Evolutionary conservation across 2,113 vertebrate genomes (phyloP).

Genomic region (Lonchura striata): DNA sequence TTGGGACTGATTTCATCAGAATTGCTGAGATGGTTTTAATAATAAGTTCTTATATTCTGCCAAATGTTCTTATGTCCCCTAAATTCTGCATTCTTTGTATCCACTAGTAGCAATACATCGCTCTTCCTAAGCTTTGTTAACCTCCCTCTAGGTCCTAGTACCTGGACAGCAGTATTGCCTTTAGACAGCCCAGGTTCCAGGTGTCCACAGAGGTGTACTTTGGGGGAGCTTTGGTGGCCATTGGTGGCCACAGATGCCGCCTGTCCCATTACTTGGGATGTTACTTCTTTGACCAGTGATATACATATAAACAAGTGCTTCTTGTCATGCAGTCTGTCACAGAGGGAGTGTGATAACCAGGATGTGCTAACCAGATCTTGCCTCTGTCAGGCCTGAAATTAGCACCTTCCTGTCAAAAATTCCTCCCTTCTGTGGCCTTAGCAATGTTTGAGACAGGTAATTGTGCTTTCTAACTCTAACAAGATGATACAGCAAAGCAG

Average conservation of each 20-base stretch:
- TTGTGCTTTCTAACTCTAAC: neutral
- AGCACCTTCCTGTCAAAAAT: neutral
- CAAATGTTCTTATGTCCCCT: neutral
- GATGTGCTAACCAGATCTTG: neutral
- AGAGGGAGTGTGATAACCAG: neutral
- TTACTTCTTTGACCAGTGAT: accelerated
- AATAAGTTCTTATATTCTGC: neutral
- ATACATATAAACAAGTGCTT: neutral
- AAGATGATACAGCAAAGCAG: neutral
- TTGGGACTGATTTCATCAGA: neutral
- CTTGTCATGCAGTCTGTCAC: neutral
- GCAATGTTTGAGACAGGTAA: neutral
- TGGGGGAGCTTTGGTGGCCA: neutral
- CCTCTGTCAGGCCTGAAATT: neutral
- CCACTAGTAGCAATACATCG: accelerated
- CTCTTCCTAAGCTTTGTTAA: neutral
- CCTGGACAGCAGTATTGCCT: neutral
- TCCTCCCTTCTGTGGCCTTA: neutral
- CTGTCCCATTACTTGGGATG: neutral
- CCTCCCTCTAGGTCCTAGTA: neutral
- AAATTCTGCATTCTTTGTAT: neutral
- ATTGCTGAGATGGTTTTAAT: neutral
- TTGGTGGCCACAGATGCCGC: accelerated
- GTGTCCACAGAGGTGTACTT: neutral
- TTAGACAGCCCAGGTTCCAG: neutral